A percentile compares a stretch with the other conserved stretches of the same genome.
Evolutionary conservation across 2,888 invertebrate species (phyloP).

Genomic region (Tuta absoluta): DNA sequence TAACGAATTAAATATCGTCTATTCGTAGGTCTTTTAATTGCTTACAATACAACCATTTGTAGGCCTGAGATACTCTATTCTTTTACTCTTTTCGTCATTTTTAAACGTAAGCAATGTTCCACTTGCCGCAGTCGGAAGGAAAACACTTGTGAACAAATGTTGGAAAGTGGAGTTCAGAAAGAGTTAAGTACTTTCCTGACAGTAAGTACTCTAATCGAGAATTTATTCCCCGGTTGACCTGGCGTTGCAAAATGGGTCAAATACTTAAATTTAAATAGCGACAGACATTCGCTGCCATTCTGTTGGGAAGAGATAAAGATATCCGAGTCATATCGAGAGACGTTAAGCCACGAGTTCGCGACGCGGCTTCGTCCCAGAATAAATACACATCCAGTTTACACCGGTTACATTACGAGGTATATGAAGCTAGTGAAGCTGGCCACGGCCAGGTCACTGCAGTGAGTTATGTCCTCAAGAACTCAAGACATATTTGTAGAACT

Average conservation of each 20-base stretch:
- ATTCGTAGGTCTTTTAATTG: no score
- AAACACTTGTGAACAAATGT: no score
- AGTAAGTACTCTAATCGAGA: conserved; percentile 9
- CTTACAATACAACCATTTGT: no score
- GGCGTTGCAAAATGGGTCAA: conserved; percentile 18
- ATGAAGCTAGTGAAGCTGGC: conserved; percentile 38
- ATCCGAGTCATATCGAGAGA: background rate
- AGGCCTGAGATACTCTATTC: no score
- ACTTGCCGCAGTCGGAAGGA: no score
- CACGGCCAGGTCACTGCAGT: conserved; percentile 49
- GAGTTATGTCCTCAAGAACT: conserved; percentile 40
- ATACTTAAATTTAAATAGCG: conserved; percentile 25
- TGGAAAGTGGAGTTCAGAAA: background rate
- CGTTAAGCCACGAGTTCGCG: conserved; percentile 38
- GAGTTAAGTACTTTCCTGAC: background rate
- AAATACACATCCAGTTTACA: conserved; percentile 52
- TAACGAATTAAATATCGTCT: no score
- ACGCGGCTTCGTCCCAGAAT: conserved; percentile 48
- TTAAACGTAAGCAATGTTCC: no score
- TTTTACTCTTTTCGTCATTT: no score
- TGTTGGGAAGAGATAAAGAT: conserved; percentile 14
- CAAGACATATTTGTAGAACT: conserved; percentile 45
- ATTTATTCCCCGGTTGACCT: conserved; percentile 6
- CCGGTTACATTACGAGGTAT: conserved; percentile 38
- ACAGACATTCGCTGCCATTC: conserved; percentile 9